Percentiles rank a stretch among this genome's conserved stretches.
These are phyloP conservation scores for Hipposideros larvatus DNA, from an alignment of 2,797 vertebrate genomes.

Conservation along the genomic window DNA sequence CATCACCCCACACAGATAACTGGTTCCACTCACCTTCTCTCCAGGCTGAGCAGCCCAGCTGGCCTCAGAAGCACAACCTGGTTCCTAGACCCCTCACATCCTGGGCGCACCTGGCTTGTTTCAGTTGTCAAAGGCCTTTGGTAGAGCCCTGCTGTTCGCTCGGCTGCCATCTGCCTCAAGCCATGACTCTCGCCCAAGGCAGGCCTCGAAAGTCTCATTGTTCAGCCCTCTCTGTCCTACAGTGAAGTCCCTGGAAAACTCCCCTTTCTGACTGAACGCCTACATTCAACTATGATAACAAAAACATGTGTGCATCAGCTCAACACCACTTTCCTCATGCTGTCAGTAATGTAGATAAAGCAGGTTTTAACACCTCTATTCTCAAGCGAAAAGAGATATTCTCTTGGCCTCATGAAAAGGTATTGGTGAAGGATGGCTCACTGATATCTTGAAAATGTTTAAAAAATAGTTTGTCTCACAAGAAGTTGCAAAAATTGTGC, in stretches of 20 bases:
- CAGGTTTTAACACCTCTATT: neutral
- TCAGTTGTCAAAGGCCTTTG: neutral
- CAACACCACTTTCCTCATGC: accelerated
- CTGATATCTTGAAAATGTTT: neutral
- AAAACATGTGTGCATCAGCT: too few relatives aligned
- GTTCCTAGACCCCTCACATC: neutral
- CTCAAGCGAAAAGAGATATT: neutral
- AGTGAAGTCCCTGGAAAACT: neutral
- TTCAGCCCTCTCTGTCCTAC: neutral
- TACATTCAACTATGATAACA: neutral
- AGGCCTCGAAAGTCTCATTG: neutral
- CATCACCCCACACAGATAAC: accelerated
- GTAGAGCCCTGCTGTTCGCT: neutral
- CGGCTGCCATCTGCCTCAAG: neutral
- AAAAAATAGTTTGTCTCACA: neutral
- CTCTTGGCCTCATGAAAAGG: neutral
- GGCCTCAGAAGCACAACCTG: neutral
- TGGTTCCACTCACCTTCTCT: neutral
- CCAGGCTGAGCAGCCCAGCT: neutral
- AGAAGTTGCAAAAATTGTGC: neutral
- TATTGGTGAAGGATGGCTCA: neutral
- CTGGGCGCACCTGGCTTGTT: neutral
- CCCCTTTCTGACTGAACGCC: neutral
- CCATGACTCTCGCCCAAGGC: neutral
- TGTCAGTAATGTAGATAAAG: neutral